A percentile compares a stretch with the other conserved stretches of the same genome.
phyloP scores from a whole-genome alignment of 2,888 invertebrate species.

The Frankliniella intonsa region DNA sequence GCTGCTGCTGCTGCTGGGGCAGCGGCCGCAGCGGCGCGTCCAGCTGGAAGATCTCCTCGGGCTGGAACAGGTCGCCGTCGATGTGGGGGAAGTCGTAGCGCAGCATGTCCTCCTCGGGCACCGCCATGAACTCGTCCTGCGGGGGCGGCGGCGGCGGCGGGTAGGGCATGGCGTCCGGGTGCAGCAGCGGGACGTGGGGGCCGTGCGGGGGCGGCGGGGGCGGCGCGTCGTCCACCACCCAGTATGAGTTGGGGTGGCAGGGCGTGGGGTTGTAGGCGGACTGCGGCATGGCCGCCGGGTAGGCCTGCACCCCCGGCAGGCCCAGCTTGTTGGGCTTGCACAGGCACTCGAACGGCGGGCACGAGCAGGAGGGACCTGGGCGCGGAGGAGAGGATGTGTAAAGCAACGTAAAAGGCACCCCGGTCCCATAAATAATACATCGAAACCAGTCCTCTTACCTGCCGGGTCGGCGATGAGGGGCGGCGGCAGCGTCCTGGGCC shows the following conservation, averaged over 20 bases:
- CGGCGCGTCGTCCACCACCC: conserved; percentile 37
- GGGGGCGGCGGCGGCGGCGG: conserved; percentile 30
- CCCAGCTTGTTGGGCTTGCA: conserved; percentile 49
- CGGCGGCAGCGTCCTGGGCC: conserved; percentile 38
- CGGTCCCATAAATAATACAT: background rate
- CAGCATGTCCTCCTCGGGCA: conserved; percentile 21
- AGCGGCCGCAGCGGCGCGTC: conserved; percentile 64
- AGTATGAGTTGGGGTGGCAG: background rate
- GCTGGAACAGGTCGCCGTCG: conserved; percentile 65
- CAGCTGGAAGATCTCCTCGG: conserved; percentile 71
- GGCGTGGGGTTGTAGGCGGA: background rate
- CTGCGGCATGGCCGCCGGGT: background rate
- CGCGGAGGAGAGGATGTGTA: conserved; percentile 2
- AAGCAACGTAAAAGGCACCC: background rate
- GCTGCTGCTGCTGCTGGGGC: conserved; percentile 42
- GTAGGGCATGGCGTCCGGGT: conserved; percentile 31
- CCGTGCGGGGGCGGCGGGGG: conserved; percentile 43
- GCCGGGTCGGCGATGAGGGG: conserved; percentile 52
- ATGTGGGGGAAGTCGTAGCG: conserved; percentile 58
- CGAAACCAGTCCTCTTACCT: background rate
- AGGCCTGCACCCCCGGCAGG: conserved; percentile 31
- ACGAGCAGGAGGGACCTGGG: conserved; percentile 62
- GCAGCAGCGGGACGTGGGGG: conserved; percentile 35
- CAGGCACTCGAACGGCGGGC: conserved; percentile 70
- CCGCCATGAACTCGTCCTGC: conserved; percentile 25